phyloP scores from a whole-genome alignment of 2,113 vertebrate species.

The Tychaedon coryphoeus region DNA sequence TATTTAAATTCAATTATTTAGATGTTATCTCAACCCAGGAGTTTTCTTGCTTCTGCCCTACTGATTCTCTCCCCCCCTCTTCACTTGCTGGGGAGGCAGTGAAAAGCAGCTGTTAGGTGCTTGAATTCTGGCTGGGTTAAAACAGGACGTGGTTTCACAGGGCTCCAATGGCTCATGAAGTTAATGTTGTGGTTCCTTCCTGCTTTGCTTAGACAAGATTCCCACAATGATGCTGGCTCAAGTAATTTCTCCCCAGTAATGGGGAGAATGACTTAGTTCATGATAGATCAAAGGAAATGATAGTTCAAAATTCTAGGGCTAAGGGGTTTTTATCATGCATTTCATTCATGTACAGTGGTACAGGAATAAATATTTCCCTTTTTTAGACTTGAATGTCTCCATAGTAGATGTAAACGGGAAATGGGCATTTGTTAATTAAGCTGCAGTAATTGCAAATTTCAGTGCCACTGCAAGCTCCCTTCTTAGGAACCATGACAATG shows the following conservation, averaged over 20 bases:
- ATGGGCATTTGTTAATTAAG: background rate
- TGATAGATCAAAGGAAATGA: background rate
- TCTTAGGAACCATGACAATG: conserved; percentile 55
- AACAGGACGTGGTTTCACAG: background rate
- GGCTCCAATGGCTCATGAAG: background rate
- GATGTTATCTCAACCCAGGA: background rate
- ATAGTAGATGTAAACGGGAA: background rate
- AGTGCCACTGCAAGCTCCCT: background rate
- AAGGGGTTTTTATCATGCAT: background rate
- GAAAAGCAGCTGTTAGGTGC: background rate
- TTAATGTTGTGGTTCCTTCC: background rate
- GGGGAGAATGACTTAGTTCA: background rate
- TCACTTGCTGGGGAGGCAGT: too few relatives aligned
- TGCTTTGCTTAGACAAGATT: background rate
- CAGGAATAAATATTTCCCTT: background rate
- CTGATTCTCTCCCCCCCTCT: background rate
- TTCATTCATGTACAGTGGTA: background rate
- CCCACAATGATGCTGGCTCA: background rate
- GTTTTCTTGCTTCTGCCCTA: background rate
- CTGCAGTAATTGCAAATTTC: conserved; percentile 2
- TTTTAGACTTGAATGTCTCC: background rate
- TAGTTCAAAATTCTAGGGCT: background rate
- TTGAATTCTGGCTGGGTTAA: background rate
- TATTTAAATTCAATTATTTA: background rate
- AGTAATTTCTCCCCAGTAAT: background rate